Evolutionary conservation across 2,888 invertebrate species (phyloP).

Genomic region (Agriotes lineatus): DNA sequence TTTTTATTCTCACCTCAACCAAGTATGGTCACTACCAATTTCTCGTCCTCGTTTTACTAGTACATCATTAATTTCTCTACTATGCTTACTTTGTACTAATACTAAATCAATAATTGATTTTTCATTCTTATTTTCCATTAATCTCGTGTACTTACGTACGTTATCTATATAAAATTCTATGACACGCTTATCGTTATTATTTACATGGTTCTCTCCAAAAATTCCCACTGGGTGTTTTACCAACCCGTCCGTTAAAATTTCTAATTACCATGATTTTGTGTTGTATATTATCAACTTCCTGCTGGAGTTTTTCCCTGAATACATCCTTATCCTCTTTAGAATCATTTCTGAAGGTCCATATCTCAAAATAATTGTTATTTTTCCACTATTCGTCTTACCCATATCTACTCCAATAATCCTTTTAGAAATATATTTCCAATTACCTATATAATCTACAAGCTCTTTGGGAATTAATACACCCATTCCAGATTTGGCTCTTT

Average conservation of each 20-base stretch:
- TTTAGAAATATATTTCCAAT: neutral
- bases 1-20: neutral
- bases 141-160: neutral
- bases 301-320: conserved; percentile 1
- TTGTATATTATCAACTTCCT: neutral
- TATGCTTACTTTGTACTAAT: neutral
- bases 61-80: conserved; percentile 10
- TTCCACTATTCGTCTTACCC: conserved; percentile 2
- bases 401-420: conserved; percentile 9
- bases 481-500: neutral
- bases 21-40: conserved; percentile 5
- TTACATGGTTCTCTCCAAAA: conserved; percentile 2
- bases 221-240: neutral
- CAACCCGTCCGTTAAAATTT: neutral
- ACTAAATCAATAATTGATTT: neutral
- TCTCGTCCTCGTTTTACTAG: neutral
- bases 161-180: conserved; percentile 5
- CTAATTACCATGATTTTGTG: neutral
- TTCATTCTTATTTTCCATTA: neutral
- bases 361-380: conserved; percentile 5
- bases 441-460: too few species aligned
- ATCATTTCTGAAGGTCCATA: neutral
- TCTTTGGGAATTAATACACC: too few species aligned
- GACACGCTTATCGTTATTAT: neutral
- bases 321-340: neutral